Evolutionary conservation across 2,888 invertebrate genomes (phyloP).

Genomic region (Drosophila longiperda): DNA sequence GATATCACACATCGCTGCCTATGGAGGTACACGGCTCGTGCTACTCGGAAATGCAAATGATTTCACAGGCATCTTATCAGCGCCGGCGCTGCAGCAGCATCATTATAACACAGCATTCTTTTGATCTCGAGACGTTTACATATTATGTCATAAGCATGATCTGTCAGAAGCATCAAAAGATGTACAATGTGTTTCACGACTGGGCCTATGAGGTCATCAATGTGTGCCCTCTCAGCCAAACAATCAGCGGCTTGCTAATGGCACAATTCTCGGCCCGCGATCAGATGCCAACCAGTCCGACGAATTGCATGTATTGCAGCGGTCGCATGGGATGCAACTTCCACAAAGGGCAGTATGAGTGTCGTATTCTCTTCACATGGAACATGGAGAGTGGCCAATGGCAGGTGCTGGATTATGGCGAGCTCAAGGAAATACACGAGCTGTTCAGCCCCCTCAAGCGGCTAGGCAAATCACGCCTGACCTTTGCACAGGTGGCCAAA

Average conservation of each 20-base stretch:
- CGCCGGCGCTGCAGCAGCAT: constrained; percentile 83
- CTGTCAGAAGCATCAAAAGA: constrained; percentile 85
- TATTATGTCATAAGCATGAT: constrained; percentile 84
- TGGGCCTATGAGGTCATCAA: constrained; percentile 85
- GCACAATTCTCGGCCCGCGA: constrained; percentile 85
- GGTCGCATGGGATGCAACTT: constrained; percentile 82
- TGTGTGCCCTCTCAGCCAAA: constrained; percentile 84
- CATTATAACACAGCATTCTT: constrained; percentile 84
- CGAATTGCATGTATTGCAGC: constrained; percentile 83
- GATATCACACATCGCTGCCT: constrained; percentile 85
- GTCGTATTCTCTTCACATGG: constrained; percentile 85
- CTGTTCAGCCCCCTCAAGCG: constrained; percentile 70
- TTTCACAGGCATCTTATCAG: constrained; percentile 84
- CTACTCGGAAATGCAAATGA: constrained; percentile 85
- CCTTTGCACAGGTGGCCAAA: constrained; percentile 80
- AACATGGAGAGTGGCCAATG: constrained; percentile 84
- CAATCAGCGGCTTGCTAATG: constrained; percentile 83
- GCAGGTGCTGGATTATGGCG: constrained; percentile 84
- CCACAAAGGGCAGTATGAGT: constrained; percentile 84
- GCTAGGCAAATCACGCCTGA: constrained; percentile 66
- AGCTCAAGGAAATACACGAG: constrained; percentile 80
- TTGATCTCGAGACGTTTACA: constrained; percentile 85
- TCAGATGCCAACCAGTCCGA: constrained; percentile 71
- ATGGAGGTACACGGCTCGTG: constrained; percentile 85
- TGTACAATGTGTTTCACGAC: constrained; percentile 85